Conservation (phyloP, 2,113 vertebrate genomes). For the Neomonachus schauinslandi region DNA sequence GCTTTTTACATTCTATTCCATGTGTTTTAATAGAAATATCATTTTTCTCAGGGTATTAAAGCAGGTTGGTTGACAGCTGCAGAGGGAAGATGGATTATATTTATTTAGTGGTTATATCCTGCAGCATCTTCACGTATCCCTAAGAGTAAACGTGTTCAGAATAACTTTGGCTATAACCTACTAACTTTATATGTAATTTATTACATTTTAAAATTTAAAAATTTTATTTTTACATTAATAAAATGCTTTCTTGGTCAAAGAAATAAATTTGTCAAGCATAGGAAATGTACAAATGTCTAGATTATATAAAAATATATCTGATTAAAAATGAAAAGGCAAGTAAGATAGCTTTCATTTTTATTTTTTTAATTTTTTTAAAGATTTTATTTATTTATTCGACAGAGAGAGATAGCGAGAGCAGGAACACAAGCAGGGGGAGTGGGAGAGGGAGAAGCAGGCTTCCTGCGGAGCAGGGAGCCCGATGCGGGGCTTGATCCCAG, state of each 20-base stretch:
- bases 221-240: background rate
- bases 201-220: background rate
- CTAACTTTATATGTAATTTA: background rate
- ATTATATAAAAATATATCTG: background rate
- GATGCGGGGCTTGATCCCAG: too few species aligned
- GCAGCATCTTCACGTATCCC: background rate
- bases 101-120: background rate
- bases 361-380: too few species aligned
- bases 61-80: background rate
- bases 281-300: background rate
- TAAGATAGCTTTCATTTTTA: background rate
- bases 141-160: background rate
- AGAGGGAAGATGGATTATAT: background rate
- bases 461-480: too few species aligned
- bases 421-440: too few species aligned
- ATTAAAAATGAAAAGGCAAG: background rate
- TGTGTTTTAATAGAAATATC: background rate
- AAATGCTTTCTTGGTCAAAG: background rate
- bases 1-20: background rate
- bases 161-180: background rate
- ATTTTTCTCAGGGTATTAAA: background rate
- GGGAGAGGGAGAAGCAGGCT: too few species aligned
- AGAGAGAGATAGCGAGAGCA: too few species aligned
- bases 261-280: background rate
- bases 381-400: too few species aligned